phyloP scores from a whole-genome alignment of 1,140 invertebrate genomes.

The Hyles euphorbiae region DNA sequence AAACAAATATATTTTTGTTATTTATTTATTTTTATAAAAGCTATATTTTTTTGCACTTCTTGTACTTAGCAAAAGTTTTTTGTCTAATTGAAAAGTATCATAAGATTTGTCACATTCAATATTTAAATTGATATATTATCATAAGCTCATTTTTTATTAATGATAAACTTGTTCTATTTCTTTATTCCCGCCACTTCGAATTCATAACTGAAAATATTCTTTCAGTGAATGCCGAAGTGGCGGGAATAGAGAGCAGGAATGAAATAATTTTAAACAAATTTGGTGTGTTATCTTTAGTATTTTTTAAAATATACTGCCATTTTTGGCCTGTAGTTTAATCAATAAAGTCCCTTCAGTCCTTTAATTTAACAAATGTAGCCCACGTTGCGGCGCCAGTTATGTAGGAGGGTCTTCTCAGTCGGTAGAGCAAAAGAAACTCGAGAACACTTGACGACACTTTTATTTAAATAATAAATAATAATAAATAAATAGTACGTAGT shows the following conservation, averaged over 20 bases:
- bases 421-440: no score
- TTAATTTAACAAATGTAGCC: background rate
- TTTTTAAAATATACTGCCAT: slow-evolving; percentile 8
- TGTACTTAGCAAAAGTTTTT: background rate
- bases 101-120: no score
- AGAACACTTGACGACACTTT: no score
- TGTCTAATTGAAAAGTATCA: no score
- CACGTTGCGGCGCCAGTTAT: no score
- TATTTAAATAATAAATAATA: no score
- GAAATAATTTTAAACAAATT: slow-evolving; percentile 6
- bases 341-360: background rate
- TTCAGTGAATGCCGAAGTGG: slow-evolving; percentile 5
- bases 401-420: no score
- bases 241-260: slow-evolving; percentile 8
- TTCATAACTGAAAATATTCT: background rate
- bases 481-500: no score
- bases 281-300: slow-evolving; percentile 5
- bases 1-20: background rate
- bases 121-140: background rate
- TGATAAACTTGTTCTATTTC: background rate
- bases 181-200: background rate
- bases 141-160: slow-evolving; percentile 4
- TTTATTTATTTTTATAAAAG: background rate
- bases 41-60: slow-evolving; percentile 3
- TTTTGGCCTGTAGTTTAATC: background rate